These are phyloP conservation scores for Cactoblastis cactorum DNA, from an alignment of 2,888 invertebrate species.

Conservation along the genomic window DNA sequence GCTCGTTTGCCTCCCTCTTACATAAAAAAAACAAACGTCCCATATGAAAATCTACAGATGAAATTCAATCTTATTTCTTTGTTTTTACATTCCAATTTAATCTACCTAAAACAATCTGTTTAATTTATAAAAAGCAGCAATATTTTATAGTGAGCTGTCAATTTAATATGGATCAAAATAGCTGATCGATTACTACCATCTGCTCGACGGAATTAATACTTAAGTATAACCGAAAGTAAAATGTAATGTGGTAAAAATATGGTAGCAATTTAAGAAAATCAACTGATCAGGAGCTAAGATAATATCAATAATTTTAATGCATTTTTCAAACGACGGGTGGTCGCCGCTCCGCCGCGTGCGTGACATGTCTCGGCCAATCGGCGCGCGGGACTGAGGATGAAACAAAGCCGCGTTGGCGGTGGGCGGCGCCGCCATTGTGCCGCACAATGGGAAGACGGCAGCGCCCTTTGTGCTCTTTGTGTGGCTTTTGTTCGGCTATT, in stretches of 20 bases:
- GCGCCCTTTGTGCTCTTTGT: constrained; percentile 66
- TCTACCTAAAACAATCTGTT: too few relatives aligned
- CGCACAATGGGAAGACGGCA: constrained; percentile 72
- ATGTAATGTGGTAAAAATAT: constrained; percentile 10
- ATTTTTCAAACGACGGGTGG: constrained; percentile 58
- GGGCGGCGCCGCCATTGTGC: constrained; percentile 66
- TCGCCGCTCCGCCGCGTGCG: constrained; percentile 31
- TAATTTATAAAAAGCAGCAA: constrained; percentile 30
- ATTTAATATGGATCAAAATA: constrained; percentile 57
- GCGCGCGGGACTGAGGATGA: constrained; percentile 48
- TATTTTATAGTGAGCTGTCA: constrained; percentile 58
- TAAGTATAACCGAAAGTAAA: constrained; percentile 24
- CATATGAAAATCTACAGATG: too few relatives aligned
- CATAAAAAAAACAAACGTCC: too few relatives aligned
- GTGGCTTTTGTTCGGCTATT: constrained; percentile 49
- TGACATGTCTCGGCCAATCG: constrained; percentile 51
- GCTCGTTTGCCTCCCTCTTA: too few relatives aligned
- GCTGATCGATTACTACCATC: constrained; percentile 48
- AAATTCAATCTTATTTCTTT: too few relatives aligned
- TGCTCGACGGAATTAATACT: constrained; percentile 26
- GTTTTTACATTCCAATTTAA: too few relatives aligned
- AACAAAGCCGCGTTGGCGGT: constrained; percentile 66
- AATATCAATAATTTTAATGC: constrained; percentile 40
- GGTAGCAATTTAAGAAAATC: constrained; percentile 16
- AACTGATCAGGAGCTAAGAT: constrained; percentile 29